Conservation (phyloP, 2,113 vertebrate species). For the Takifugu flavidus region DNA sequence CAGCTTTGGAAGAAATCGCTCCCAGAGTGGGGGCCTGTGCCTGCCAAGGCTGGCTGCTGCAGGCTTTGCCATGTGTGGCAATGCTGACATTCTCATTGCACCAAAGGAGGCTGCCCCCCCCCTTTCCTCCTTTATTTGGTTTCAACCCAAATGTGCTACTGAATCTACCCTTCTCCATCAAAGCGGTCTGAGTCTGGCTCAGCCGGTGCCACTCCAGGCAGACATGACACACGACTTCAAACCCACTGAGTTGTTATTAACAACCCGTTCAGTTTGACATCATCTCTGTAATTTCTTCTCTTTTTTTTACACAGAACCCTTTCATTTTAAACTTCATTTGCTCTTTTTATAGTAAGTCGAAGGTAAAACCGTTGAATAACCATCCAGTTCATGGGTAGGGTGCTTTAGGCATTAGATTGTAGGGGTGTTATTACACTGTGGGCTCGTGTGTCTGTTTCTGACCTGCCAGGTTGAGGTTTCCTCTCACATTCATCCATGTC, state of each 20-base stretch:
- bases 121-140: conserved; percentile 27
- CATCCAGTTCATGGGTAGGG: no score
- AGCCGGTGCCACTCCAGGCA: conserved; percentile 34
- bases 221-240: conserved; percentile 40
- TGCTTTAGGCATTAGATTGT: no score
- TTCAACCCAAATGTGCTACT: conserved; percentile 61
- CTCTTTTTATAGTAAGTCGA: conserved; percentile 41
- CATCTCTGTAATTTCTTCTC: conserved; percentile 26
- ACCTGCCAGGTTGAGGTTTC: no score
- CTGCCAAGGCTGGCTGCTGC: conserved; percentile 72
- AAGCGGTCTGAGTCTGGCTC: conserved; percentile 43
- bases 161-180: conserved; percentile 54
- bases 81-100: conserved; percentile 63
- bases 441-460: no score
- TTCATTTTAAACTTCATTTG: conserved; percentile 35
- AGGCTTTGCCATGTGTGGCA: conserved; percentile 65
- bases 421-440: no score
- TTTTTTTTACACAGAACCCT: conserved; percentile 42
- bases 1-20: conserved; percentile 77
- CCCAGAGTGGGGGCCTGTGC: conserved; percentile 67
- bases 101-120: conserved; percentile 28
- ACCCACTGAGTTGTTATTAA: conserved; percentile 50
- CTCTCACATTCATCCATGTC: no score
- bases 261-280: conserved; percentile 50
- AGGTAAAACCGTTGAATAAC: conserved; percentile 20